These are phyloP conservation scores for Darevskia nairensis DNA, from an alignment of 2,797 vertebrate genomes.

Conservation along the genomic window DNA sequence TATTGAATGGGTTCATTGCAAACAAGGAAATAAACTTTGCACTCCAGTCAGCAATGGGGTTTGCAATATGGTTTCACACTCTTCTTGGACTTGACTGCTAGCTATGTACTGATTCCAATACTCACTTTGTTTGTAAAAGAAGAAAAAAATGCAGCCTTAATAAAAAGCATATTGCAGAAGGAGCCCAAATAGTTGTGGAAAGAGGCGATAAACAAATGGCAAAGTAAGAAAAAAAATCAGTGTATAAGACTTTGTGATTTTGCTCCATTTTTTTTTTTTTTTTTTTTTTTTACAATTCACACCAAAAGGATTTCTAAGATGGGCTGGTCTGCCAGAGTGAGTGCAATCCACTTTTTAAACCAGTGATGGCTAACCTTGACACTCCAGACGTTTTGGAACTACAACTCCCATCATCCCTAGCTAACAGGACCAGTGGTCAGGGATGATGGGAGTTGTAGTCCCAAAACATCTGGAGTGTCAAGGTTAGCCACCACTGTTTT, in stretches of 20 bases:
- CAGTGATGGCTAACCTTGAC: too few relatives aligned
- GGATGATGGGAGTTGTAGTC: too few relatives aligned
- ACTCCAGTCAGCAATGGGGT: neutral
- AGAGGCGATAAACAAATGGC: neutral
- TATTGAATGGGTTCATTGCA: neutral
- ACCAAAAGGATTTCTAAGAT: neutral
- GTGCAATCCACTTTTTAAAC: neutral
- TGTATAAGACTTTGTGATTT: neutral
- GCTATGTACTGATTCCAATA: neutral
- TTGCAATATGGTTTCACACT: neutral
- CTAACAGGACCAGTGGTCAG: too few relatives aligned
- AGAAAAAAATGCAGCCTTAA: neutral
- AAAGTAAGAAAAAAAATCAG: neutral
- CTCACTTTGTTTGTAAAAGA: neutral
- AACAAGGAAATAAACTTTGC: neutral
- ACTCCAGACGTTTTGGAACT: too few relatives aligned
- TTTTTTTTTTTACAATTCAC: neutral
- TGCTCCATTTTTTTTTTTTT: too few relatives aligned
- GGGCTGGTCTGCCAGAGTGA: neutral
- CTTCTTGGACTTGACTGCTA: neutral
- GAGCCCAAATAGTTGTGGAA: neutral
- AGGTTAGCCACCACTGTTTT: too few relatives aligned
- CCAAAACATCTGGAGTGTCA: too few relatives aligned
- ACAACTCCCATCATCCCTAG: too few relatives aligned
- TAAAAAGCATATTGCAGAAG: neutral